Evolutionary conservation across 2,797 vertebrate genomes (phyloP).

Genomic region (Acipenser transmontanus): DNA sequence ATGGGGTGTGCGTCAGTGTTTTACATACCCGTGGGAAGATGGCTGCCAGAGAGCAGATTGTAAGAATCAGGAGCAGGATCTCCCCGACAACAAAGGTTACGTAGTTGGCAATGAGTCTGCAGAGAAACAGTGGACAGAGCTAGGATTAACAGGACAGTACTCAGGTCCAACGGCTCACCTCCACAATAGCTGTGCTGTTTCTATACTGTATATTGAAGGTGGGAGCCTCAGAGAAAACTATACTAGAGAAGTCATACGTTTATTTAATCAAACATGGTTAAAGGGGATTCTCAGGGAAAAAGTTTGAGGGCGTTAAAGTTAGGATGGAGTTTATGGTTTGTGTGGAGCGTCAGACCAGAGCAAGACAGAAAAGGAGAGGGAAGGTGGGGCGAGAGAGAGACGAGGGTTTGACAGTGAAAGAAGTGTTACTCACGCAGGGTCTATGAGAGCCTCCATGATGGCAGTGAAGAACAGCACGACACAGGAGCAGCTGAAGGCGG

Average conservation of each 20-base stretch:
- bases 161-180: background rate
- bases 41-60: slow-evolving; percentile 80
- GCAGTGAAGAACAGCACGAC: slow-evolving; percentile 78
- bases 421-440: slow-evolving; percentile 66
- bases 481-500: slow-evolving; percentile 83
- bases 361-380: background rate
- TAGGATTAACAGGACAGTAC: background rate
- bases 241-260: no score
- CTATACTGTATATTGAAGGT: slow-evolving; percentile 5
- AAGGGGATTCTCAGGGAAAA: no score
- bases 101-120: slow-evolving; percentile 81
- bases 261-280: background rate
- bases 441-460: slow-evolving; percentile 76
- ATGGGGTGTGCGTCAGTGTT: no score
- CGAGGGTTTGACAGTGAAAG: no score
- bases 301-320: no score
- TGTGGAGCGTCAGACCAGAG: background rate
- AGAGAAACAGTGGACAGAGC: slow-evolving; percentile 10
- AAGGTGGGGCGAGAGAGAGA: background rate
- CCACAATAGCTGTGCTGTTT: background rate
- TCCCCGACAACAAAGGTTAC: slow-evolving; percentile 81
- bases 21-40: slow-evolving; percentile 80
- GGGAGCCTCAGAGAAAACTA: background rate
- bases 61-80: slow-evolving; percentile 76
- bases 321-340: no score